A percentile compares a stretch with the other conserved stretches of the same genome.
phyloP scores from a whole-genome alignment of 1,140 invertebrate species.

The Antheraea mylitta region DNA sequence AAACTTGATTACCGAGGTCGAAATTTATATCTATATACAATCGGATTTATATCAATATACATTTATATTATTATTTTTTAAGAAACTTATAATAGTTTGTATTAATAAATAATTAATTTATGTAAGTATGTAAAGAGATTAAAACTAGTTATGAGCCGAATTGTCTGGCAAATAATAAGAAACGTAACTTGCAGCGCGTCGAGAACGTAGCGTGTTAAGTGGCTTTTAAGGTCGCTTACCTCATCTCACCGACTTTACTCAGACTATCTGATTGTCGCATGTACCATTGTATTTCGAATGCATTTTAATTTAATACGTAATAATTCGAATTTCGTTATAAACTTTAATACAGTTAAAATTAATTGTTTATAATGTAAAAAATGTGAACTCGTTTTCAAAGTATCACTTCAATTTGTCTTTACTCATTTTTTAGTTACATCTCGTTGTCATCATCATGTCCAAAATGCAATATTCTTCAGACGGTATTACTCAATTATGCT shows the following conservation, averaged over 20 bases:
- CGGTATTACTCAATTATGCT: too few species aligned
- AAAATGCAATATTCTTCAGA: too few species aligned
- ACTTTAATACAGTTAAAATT: too few species aligned
- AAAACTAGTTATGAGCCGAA: slow-evolving; percentile 48
- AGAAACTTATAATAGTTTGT: neutral
- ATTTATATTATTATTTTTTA: too few species aligned
- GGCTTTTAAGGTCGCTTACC: slow-evolving; percentile 76
- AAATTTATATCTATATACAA: too few species aligned
- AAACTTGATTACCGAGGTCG: neutral
- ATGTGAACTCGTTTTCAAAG: too few species aligned
- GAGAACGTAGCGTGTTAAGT: slow-evolving; percentile 62
- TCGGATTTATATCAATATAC: too few species aligned
- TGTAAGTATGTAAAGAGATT: neutral
- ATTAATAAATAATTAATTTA: neutral
- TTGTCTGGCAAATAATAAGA: slow-evolving; percentile 67
- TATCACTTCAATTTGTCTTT: too few species aligned
- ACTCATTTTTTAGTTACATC: too few species aligned
- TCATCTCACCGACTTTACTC: slow-evolving; percentile 57
- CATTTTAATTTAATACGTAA: neutral
- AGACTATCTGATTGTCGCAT: slow-evolving; percentile 42
- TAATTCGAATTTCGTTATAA: too few species aligned
- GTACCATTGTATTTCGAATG: neutral
- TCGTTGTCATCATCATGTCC: too few species aligned
- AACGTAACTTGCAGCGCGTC: slow-evolving; percentile 52
- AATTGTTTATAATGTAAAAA: too few species aligned